These are phyloP conservation scores for Spisula solida DNA, from an alignment of 2,888 invertebrate genomes.

Conservation along the genomic window DNA sequence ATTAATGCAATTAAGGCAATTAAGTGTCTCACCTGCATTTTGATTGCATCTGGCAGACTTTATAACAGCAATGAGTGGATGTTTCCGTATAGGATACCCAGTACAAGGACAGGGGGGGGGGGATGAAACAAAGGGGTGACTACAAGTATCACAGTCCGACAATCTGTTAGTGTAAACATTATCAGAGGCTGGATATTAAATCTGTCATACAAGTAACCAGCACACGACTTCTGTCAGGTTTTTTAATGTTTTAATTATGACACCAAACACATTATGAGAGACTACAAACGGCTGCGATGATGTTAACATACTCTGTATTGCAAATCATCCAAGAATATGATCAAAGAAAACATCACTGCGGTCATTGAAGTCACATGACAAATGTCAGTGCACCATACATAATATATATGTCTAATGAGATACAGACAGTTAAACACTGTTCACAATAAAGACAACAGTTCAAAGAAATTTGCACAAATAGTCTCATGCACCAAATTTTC, in stretches of 20 bases:
- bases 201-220: not conserved
- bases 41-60: conserved; percentile 24
- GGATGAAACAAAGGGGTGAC: not conserved
- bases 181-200: not conserved
- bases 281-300: not conserved
- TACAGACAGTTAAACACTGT: too few relatives aligned
- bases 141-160: not conserved
- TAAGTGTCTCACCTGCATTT: conserved; percentile 20
- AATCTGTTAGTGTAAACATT: not conserved
- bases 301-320: not conserved
- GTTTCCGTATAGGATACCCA: not conserved
- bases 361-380: too few relatives aligned
- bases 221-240: conserved; percentile 2
- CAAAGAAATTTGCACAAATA: too few relatives aligned
- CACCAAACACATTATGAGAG: not conserved
- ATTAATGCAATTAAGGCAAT: conserved; percentile 25
- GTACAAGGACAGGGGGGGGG: not conserved
- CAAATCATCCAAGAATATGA: too few relatives aligned
- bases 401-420: too few relatives aligned
- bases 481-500: too few relatives aligned
- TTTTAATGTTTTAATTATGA: conserved; percentile 11
- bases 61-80: not conserved
- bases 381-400: too few relatives aligned
- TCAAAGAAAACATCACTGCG: too few relatives aligned
- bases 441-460: too few relatives aligned